Evolutionary conservation across 2,888 invertebrate species (phyloP), one percentile per base, ranked within the genome.

Genomic region (Scaptomyza reducta): DNA sequence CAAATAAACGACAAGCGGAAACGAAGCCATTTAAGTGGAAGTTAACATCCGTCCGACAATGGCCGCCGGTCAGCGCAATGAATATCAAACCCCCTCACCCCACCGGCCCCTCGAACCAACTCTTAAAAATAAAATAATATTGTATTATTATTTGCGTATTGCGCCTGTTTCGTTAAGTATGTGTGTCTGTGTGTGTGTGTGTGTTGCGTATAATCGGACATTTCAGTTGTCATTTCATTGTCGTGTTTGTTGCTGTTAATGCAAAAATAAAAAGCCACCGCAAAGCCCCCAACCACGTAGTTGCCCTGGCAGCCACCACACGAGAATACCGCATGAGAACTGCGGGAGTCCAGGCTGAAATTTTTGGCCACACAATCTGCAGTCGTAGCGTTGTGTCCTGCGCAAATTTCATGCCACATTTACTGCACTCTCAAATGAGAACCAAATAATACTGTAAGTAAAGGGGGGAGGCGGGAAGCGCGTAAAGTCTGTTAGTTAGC

Each of bases 211-310:
- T 90, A 90, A 90, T 91, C 90, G 90, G 90, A 89, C 90, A 86
- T 90, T 91, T 91, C 91, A 90, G 89, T 89, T 91, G 91, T 91
- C 91, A 91, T 88, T 90, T 89, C 78, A 86, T 89, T 86, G 83
- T 80, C 83, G 82, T 82, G 74, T 80, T 87, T 83, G 83, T 86
- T 85, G 86, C 87, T 88, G 88, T 86, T 88, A 85, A 85, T 85
- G 88, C 83, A 86, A 70, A 82, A 86, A 84, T 87, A 88, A 88
- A 85, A 87, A 77, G 74, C 87, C 83, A 51, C 70, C 85, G 14
- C 49, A 63, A 31, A 35, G 27, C 54, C 53, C 57, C 58, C 29
- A 29, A 25, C 56, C 64, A 51, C 47, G 38, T 33, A 14, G 41
- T 25, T 49, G 50, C 25, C 56, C 44, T 25, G 44, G 22, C 59